Evolutionary conservation across 1,140 invertebrate species (phyloP).

Genomic region (Myzus persicae): DNA sequence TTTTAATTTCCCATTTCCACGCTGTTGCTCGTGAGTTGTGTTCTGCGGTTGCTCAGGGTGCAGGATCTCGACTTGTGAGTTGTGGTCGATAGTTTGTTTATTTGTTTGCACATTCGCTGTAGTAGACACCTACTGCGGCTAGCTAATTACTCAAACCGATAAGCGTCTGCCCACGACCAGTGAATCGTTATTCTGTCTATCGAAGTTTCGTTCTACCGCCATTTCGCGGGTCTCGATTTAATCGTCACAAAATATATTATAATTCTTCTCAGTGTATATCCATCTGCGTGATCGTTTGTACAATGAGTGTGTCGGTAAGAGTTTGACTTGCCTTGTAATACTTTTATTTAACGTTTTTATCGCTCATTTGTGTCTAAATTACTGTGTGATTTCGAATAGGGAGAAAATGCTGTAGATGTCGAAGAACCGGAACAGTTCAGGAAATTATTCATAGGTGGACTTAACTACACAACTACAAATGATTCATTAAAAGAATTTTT

Average conservation of each 20-base stretch:
- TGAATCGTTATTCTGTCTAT: not conserved
- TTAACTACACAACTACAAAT: constrained; percentile 94
- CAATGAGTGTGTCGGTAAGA: constrained; percentile 49
- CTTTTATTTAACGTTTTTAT: not conserved
- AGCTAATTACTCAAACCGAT: not conserved
- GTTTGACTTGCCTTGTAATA: not conserved
- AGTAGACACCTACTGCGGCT: not conserved
- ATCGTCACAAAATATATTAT: not conserved
- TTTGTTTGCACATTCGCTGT: not conserved
- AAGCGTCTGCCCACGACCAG: too few species aligned
- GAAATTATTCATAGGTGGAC: constrained; percentile 96
- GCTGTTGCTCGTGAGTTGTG: not conserved
- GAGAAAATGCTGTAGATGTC: constrained; percentile 46
- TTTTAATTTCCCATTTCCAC: not conserved
- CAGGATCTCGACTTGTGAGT: not conserved
- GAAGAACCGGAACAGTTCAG: constrained; percentile 90
- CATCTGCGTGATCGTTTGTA: not conserved
- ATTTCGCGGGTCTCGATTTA: not conserved
- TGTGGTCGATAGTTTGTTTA: not conserved
- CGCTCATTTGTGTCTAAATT: not conserved
- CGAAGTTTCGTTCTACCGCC: not conserved
- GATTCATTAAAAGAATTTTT: constrained; percentile 93
- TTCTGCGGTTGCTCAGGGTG: not conserved
- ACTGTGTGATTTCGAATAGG: not conserved
- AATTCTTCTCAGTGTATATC: not conserved